A percentile compares a stretch with the other conserved stretches of the same genome.
Conservation (phyloP, 2,888 invertebrate species). For the Plagiodera versicolora region DNA sequence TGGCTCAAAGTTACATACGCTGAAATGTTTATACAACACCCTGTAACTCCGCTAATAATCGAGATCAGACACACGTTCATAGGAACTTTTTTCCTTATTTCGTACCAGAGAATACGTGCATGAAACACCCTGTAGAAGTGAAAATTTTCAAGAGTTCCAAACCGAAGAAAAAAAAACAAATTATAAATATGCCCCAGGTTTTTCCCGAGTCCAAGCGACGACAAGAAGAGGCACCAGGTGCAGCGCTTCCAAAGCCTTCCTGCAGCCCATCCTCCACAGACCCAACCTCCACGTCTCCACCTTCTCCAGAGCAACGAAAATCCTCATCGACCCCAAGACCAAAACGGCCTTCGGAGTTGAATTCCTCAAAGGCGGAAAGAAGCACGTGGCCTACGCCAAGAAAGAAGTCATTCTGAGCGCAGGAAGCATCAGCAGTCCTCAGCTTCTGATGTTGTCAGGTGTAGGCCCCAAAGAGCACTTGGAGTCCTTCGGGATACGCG, state of each 20-base stretch:
- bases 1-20: too few species aligned
- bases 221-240: conserved; percentile 73
- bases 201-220: conserved; percentile 72
- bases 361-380: conserved; percentile 64
- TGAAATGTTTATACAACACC: too few species aligned
- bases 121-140: too few species aligned
- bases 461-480: conserved; percentile 71
- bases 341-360: conserved; percentile 70
- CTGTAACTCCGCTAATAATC: too few species aligned
- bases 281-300: conserved; percentile 72
- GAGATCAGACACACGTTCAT: too few species aligned
- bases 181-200: conserved; percentile 61
- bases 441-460: conserved; percentile 83
- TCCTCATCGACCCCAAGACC: conserved; percentile 65
- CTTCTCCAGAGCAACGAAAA: conserved; percentile 67
- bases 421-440: conserved; percentile 83
- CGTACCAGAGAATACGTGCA: too few species aligned
- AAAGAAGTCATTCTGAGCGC: conserved; percentile 80
- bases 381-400: conserved; percentile 60
- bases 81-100: too few species aligned
- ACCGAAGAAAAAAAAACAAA: too few species aligned
- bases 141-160: too few species aligned
- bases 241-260: conserved; percentile 78
- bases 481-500: conserved; percentile 60
- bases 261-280: conserved; percentile 66